These are phyloP conservation scores for Mormyrus lacerda DNA, from an alignment of 2,113 vertebrate genomes.

Conservation along the genomic window DNA sequence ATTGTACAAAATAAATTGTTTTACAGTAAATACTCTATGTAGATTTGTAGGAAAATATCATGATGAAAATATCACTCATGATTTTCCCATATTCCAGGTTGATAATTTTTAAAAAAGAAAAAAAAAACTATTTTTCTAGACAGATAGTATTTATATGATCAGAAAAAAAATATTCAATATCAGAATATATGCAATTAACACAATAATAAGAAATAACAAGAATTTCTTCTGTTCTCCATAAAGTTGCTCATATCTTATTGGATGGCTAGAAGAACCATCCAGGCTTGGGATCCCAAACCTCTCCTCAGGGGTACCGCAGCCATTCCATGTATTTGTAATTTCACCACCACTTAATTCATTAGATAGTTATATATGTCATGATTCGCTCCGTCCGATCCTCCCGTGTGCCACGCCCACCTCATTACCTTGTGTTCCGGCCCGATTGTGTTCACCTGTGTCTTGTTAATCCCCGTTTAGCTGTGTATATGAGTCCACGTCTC, in stretches of 20 bases:
- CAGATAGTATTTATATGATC: not conserved
- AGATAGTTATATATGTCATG: too few species aligned
- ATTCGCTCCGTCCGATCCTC: too few species aligned
- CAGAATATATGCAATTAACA: not conserved
- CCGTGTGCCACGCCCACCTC: too few species aligned
- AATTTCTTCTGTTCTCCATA: not conserved
- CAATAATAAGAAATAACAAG: not conserved
- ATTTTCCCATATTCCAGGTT: not conserved
- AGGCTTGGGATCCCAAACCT: too few species aligned
- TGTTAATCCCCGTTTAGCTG: too few species aligned
- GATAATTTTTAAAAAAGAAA: not conserved
- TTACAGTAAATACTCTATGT: not conserved
- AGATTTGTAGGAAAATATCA: not conserved
- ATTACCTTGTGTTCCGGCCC: too few species aligned
- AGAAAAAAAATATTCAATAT: not conserved
- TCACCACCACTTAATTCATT: too few species aligned
- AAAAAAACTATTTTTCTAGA: not conserved
- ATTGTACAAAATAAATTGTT: not conserved
- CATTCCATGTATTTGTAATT: too few species aligned
- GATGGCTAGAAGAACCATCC: not conserved
- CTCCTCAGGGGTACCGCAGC: too few species aligned
- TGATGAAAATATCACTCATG: not conserved
- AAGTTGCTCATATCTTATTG: not conserved
- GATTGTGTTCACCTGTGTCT: too few species aligned
- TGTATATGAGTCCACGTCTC: too few species aligned